Evolutionary conservation across 2,113 vertebrate species (phyloP).

Genomic region (Tamias sibiricus): DNA sequence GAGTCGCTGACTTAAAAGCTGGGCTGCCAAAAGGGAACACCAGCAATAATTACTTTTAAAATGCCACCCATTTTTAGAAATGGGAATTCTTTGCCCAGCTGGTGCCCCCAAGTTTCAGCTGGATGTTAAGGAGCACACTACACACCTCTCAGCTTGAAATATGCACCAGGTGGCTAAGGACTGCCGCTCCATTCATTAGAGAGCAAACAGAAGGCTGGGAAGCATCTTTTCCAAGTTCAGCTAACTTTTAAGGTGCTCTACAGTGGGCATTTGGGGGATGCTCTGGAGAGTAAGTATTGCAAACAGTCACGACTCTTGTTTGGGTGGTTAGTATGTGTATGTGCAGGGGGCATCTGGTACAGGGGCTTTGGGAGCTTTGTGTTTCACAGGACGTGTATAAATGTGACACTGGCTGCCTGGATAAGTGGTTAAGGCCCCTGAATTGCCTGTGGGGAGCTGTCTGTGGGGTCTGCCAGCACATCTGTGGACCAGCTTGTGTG

Average conservation of each 20-base stretch:
- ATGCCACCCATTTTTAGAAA: background rate
- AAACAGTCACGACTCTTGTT: background rate
- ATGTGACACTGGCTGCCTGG: background rate
- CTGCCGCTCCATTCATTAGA: background rate
- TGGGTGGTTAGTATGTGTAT: rapidly evolving
- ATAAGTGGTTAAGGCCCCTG: too few species aligned
- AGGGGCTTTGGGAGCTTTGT: background rate
- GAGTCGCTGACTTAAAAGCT: background rate
- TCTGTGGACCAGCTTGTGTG: background rate
- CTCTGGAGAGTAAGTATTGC: background rate
- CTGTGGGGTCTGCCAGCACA: background rate
- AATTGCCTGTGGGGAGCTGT: background rate
- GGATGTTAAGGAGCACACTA: background rate
- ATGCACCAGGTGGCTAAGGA: background rate
- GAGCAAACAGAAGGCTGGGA: background rate
- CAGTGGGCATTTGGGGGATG: background rate
- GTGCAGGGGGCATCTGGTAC: background rate
- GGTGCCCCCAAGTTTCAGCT: background rate
- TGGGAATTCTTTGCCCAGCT: background rate
- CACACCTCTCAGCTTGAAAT: background rate
- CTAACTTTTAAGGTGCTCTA: background rate
- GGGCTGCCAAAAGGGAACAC: background rate
- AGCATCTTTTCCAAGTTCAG: background rate
- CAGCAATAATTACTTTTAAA: background rate
- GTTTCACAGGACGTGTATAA: background rate